A percentile compares a stretch with the other conserved stretches of the same genome.
Evolutionary conservation across 2,113 vertebrate species (phyloP).

Genomic region (Isurus oxyrinchus): DNA sequence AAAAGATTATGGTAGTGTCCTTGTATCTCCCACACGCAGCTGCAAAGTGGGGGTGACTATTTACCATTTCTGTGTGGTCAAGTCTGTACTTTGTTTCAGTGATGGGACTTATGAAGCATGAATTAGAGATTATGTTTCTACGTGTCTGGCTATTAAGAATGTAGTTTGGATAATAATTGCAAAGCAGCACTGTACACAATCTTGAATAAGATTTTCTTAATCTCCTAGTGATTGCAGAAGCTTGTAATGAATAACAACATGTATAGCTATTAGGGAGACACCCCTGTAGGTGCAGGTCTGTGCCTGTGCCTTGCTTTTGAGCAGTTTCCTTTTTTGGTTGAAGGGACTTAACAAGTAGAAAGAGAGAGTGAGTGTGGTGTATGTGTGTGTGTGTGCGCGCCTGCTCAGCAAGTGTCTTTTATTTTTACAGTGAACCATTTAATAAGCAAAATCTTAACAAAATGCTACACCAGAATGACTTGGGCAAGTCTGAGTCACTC

Average conservation of each 20-base stretch:
- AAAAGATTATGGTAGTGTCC: not conserved
- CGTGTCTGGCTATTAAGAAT: not conserved
- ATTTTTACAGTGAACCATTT: not conserved
- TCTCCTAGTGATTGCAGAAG: not conserved
- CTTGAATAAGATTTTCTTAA: not conserved
- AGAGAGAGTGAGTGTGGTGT: not conserved
- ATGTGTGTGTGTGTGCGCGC: not conserved
- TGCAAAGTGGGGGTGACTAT: not conserved
- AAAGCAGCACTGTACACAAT: not conserved
- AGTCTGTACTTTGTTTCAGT: not conserved
- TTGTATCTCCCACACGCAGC: not conserved
- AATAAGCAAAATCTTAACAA: not conserved
- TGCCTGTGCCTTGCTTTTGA: not conserved
- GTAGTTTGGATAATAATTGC: not conserved
- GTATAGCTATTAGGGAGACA: not conserved
- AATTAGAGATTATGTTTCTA: not conserved
- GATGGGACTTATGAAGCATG: not conserved
- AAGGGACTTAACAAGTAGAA: not conserved
- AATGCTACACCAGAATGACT: too few species aligned
- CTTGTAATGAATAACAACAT: not conserved
- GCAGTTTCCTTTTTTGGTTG: not conserved
- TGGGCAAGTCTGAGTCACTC: not conserved
- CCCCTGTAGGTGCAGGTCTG: not conserved
- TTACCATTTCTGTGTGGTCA: not conserved
- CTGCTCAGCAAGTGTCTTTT: not conserved